These are phyloP conservation scores for Eurytoma adleriae DNA, from an alignment of 2,888 invertebrate genomes.

Conservation along the genomic window DNA sequence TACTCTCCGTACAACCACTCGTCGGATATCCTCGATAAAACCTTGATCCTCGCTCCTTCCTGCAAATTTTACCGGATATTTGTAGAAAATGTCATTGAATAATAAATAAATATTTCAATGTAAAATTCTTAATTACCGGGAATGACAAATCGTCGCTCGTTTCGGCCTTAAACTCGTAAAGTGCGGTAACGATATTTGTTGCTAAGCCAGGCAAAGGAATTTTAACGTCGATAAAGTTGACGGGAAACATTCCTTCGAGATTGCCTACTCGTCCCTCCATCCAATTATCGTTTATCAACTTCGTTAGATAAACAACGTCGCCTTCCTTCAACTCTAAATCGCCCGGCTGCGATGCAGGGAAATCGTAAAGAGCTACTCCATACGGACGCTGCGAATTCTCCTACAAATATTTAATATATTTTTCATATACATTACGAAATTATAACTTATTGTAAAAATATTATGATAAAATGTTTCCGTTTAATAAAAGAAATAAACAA, in stretches of 20 bases:
- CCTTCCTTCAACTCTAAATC: constrained; percentile 89
- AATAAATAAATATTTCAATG: constrained; percentile 21
- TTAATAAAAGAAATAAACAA: no score
- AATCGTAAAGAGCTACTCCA: constrained; percentile 89
- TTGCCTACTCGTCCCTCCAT: constrained; percentile 84
- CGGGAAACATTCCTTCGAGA: constrained; percentile 89
- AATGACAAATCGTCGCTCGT: constrained; percentile 79
- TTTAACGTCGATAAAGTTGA: constrained; percentile 86
- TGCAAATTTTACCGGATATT: constrained; percentile 64
- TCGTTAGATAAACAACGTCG: constrained; percentile 84
- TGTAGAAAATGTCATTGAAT: constrained; percentile 6
- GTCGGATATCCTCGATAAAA: constrained; percentile 83
- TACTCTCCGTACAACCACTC: constrained; percentile 89
- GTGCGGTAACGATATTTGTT: constrained; percentile 79
- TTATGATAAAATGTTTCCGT: no score
- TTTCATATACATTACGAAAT: no score
- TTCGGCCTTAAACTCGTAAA: constrained; percentile 85
- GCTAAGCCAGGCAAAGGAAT: constrained; percentile 79
- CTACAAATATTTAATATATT: constrained; percentile 55
- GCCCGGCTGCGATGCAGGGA: constrained; percentile 84
- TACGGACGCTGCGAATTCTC: constrained; percentile 78
- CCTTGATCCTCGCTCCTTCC: constrained; percentile 81
- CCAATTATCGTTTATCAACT: constrained; percentile 88
- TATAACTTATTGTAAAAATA: no score
- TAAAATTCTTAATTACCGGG: constrained; percentile 72